Percentiles rank a stretch among this genome's conserved stretches.
These are phyloP conservation scores for Argyrosomus regius DNA, from an alignment of 2,797 vertebrate species.

Conservation along the genomic window DNA sequence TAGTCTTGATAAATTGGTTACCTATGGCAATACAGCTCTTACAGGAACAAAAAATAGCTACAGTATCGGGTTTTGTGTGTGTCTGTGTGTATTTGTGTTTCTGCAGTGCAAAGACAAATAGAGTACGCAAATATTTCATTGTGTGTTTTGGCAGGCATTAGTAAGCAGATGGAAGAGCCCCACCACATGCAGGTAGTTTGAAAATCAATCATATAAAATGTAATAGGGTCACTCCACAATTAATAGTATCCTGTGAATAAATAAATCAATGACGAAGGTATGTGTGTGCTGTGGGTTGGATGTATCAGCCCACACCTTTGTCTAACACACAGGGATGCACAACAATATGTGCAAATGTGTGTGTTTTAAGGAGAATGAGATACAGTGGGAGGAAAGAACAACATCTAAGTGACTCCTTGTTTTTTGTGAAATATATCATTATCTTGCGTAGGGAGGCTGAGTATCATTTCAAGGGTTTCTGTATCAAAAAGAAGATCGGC, in stretches of 20 bases:
- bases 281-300: conserved; percentile 6
- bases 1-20: too few species aligned
- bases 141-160: background rate
- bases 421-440: conserved; percentile 31
- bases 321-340: conserved; percentile 1
- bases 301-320: conserved; percentile 1
- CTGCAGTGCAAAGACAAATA: background rate
- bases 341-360: background rate
- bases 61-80: background rate
- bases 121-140: background rate
- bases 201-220: background rate
- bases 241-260: background rate
- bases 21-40: too few species aligned
- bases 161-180: background rate
- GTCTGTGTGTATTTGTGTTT: background rate
- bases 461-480: conserved; percentile 35
- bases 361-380: background rate
- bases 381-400: conserved; percentile 35
- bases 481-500: conserved; percentile 33
- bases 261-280: background rate
- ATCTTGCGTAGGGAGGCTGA: conserved; percentile 19
- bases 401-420: background rate
- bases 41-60: too few species aligned
- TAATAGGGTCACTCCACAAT: background rate
- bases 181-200: background rate